Evolutionary conservation across 2,797 vertebrate species (phyloP), one percentile per base, ranked within the genome.

Genomic region (Rhyacichthys aspro): DNA sequence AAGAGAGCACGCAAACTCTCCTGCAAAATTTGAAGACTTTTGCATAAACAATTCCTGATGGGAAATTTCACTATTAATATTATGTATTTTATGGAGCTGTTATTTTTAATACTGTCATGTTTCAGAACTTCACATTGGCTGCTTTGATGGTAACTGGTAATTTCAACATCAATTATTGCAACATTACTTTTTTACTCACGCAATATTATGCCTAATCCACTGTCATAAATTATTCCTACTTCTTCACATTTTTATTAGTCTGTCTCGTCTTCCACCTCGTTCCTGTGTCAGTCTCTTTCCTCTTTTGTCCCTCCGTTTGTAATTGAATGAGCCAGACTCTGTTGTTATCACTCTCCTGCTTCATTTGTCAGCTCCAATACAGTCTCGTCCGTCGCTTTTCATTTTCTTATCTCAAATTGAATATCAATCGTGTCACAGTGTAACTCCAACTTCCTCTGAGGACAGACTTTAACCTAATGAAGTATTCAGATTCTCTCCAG

Each of bases 271-370:
- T 17, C 7, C 8, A 12, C 7, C 16, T 56, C 49, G 1, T 28
- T 44, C 44, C 38, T 17, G 37, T 49, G 45, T 59, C 28, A 3
- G 46, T 41, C 32, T 32, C 32, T 32, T 9, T 17, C 38, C 47
- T 74, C 43, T 39, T 68, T 74, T 65, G 41, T 56, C 39, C 43
- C 43, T 3, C 9, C 14, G 8, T 76, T 67, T 69, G 44, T 70
- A 55, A 74, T 72, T 72, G 37, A 66, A 74, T 77, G 62, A 60
- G 15, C 14, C 2, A 11, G 36, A 53, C 44, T n/a, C 38, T 11
- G 1, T 59, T 44, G 61, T 53, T 72, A 55, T 79, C 73, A 46
- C 15, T 47, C 14, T 18, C 14, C 39, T 34, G 11, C 28, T 3
- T 28, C 23, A 28, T 28, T 28, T 28, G 42, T 49, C 16, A n/a